Percentiles rank a stretch among this genome's conserved stretches.
Evolutionary conservation across 2,113 vertebrate genomes (phyloP).

Genomic region (Jacana jacana): DNA sequence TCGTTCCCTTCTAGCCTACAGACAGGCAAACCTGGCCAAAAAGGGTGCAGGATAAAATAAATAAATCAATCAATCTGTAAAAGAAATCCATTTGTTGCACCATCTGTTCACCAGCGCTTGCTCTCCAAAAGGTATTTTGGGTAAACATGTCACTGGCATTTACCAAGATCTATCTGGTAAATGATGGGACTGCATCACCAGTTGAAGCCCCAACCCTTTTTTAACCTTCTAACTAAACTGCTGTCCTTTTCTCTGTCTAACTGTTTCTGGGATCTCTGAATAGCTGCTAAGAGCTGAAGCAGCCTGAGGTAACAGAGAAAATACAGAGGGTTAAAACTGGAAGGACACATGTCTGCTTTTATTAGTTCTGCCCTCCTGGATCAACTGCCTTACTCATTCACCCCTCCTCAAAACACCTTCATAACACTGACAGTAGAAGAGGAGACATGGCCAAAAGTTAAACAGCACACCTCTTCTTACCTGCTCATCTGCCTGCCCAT

Average conservation of each 20-base stretch:
- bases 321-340: background rate
- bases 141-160: background rate
- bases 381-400: background rate
- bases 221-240: background rate
- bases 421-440: fast-evolving
- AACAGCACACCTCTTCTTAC: background rate
- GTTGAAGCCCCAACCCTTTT: background rate
- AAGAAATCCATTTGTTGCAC: background rate
- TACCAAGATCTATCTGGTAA: background rate
- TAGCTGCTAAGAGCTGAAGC: background rate
- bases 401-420: background rate
- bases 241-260: background rate
- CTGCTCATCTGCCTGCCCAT: background rate
- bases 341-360: background rate
- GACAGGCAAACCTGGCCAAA: background rate
- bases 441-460: background rate
- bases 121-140: background rate
- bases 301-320: background rate
- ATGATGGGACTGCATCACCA: background rate
- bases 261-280: background rate
- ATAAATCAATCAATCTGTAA: background rate
- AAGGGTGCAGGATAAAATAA: background rate
- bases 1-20: background rate
- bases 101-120: background rate
- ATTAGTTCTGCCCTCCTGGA: background rate